Percentiles rank a stretch among this genome's conserved stretches.
Evolutionary conservation across 2,797 vertebrate genomes (phyloP).

Genomic region (Aplochiton taeniatus): DNA sequence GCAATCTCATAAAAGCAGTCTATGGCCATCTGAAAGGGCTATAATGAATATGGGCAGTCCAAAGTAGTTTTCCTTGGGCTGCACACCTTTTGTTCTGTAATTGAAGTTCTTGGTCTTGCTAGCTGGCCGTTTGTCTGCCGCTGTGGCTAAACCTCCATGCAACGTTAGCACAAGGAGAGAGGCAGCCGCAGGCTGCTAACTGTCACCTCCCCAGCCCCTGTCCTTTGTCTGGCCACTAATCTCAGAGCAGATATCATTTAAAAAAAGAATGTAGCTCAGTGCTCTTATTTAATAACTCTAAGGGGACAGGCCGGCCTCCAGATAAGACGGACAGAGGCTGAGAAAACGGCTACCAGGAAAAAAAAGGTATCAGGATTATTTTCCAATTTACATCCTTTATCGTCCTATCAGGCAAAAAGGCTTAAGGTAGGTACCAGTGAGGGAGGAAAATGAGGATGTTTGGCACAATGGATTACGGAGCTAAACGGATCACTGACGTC

Average conservation of each 20-base stretch:
- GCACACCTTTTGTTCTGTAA: constrained; percentile 1
- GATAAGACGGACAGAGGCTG: neutral
- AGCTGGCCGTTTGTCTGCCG: neutral
- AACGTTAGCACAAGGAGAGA: neutral
- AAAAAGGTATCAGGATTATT: constrained; percentile 63
- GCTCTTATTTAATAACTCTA: constrained; percentile 3
- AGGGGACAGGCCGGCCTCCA: neutral
- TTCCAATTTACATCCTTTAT: constrained; percentile 65
- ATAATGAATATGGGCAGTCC: neutral
- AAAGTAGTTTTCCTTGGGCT: neutral
- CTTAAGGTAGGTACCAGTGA: constrained; percentile 53
- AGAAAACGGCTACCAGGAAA: constrained; percentile 27
- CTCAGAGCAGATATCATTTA: neutral
- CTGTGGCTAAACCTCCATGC: neutral
- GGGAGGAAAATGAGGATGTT: constrained; percentile 42
- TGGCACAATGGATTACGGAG: constrained; percentile 59
- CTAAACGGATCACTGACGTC: constrained; percentile 64
- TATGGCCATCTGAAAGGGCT: neutral
- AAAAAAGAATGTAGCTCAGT: constrained; percentile 1
- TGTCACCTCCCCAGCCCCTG: neutral
- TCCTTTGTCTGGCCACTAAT: neutral
- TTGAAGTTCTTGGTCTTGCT: constrained; percentile 1
- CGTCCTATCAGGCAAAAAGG: constrained; percentile 52
- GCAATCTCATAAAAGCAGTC: neutral
- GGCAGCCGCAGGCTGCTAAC: neutral